Percentiles rank a stretch among this genome's conserved stretches.
Evolutionary conservation across 1,140 invertebrate species (phyloP).

Genomic region (Aphaenogaster rudis): DNA sequence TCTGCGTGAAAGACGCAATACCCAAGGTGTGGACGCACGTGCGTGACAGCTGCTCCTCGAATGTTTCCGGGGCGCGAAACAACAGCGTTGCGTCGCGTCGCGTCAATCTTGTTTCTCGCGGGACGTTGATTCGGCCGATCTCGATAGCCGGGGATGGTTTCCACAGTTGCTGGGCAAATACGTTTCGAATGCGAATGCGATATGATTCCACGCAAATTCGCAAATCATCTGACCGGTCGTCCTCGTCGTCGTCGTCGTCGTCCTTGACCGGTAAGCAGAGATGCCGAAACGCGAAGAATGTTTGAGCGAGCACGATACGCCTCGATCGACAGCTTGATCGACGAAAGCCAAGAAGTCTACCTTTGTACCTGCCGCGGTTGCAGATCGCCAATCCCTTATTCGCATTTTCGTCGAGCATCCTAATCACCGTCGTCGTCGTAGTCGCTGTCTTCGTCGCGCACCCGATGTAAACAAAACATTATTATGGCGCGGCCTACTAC

Average conservation of each 20-base stretch:
- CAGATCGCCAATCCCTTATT: slow-evolving; percentile 19
- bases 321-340: background rate
- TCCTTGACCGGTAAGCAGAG: background rate
- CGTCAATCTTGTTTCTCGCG: background rate
- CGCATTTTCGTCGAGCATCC: slow-evolving; percentile 52
- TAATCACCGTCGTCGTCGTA: background rate
- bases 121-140: background rate
- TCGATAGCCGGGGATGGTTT: no score
- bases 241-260: background rate
- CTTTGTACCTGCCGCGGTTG: background rate
- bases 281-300: background rate
- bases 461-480: slow-evolving; percentile 74
- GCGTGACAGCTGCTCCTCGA: slow-evolving; percentile 12
- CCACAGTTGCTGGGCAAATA: no score
- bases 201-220: background rate
- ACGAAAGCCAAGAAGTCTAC: background rate
- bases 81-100: background rate
- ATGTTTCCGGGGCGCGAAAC: background rate
- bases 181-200: background rate
- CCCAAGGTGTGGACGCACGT: slow-evolving; percentile 7
- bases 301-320: background rate
- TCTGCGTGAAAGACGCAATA: slow-evolving; percentile 22
- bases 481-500: slow-evolving; percentile 64
- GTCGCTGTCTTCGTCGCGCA: slow-evolving; percentile 26
- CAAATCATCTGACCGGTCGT: background rate